Evolutionary conservation across 1,140 invertebrate species (phyloP).

Genomic region (Arctopsyche grandis): DNA sequence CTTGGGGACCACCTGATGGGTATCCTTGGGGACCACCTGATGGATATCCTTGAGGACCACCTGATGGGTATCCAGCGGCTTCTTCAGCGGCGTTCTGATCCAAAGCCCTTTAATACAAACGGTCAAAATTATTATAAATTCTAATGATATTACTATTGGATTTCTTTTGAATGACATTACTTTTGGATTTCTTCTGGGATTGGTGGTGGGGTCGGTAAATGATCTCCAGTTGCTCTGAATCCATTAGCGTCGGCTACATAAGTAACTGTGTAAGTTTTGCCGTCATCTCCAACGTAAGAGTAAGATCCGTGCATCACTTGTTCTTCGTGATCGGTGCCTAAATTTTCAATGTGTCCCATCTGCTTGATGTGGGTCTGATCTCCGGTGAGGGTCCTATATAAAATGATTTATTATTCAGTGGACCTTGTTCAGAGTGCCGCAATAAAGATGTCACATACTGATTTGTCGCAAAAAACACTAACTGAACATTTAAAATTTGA

Average conservation of each 20-base stretch:
- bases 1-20: slow-evolving; percentile 47
- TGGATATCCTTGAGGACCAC: slow-evolving; percentile 46
- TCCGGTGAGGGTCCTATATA: slow-evolving; percentile 50
- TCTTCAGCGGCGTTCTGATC: slow-evolving; percentile 62
- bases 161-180: no score
- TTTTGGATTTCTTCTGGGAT: slow-evolving; percentile 64
- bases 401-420: slow-evolving; percentile 10
- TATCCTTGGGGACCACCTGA: slow-evolving; percentile 44
- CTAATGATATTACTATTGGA: not conserved
- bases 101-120: slow-evolving; percentile 59
- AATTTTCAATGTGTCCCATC: slow-evolving; percentile 64
- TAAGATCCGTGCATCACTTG: slow-evolving; percentile 72
- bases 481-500: not conserved
- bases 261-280: slow-evolving; percentile 72
- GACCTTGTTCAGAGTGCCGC: not conserved
- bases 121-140: slow-evolving; percentile 5
- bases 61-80: slow-evolving; percentile 55
- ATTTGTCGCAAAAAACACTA: not conserved
- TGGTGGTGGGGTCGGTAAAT: slow-evolving; percentile 79
- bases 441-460: not conserved
- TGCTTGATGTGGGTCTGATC: slow-evolving; percentile 63
- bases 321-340: slow-evolving; percentile 65
- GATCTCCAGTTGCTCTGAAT: slow-evolving; percentile 74
- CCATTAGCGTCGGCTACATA: slow-evolving; percentile 75
- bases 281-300: slow-evolving; percentile 70